Evolutionary conservation across 1,140 invertebrate species (phyloP), one percentile per base, ranked within the genome.

Genomic region (Pseudoatta argentina): DNA sequence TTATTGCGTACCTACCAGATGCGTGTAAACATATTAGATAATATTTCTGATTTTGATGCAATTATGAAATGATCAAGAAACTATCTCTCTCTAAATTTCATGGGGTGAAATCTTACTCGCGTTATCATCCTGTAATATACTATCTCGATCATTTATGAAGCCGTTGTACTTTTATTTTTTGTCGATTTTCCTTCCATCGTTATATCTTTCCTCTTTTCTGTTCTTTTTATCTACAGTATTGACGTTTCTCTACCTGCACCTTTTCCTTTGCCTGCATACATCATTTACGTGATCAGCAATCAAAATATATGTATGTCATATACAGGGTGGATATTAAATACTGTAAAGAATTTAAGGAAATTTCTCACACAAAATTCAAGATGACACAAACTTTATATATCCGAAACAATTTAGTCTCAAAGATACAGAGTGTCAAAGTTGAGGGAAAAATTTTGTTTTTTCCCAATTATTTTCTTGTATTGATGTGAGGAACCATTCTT

Each of bases 91-190:
- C 30, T 30, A 30, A 30, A 30, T 30, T 6, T 30, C 4, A 3
- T 5, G 30, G 30, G 5, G 30, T 30, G 30, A 30, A 24, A 24
- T 24, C 24, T 24, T 24, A 24, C 24, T 24, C 24, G 55, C 82
- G 69, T 88, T 88, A 89, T 89, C 77, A 63, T 86, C 59, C 57
- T 39, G 64, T 71, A 64, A 55, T 87, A 86, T 90, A 90, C 87
- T 75, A 87, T 87, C 61, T 64, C 55, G 30, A 71, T 59, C 73
- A 86, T 86, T 72, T 89, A 16, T 67, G 72, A 71, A 89, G 64
- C 69, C 66, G 64, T 89, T 88, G 39, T 39, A 64, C 48, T 51
- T 21, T 59, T 30, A 72, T 53, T 16, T 64, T 61, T 75, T 81
- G 30, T 16, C 4, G 1, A 18, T 8, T 66, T 39, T 18, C 14